Conservation (phyloP, 2,797 vertebrate genomes). For the Pseudomugil gertrudae region DNA sequence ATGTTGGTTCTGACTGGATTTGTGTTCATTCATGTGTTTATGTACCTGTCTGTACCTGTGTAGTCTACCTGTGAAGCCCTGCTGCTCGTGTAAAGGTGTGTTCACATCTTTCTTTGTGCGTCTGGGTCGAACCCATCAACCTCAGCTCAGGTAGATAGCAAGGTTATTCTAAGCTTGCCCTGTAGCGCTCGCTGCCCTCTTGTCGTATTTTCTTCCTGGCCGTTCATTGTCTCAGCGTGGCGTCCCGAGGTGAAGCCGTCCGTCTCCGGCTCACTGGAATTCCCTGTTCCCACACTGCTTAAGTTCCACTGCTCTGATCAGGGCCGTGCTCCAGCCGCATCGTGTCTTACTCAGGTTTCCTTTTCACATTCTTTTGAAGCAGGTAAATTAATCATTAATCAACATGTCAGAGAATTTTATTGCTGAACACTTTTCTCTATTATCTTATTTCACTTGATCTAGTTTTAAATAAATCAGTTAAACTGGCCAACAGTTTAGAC, state of each 20-base stretch:
- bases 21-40: conserved; percentile 8
- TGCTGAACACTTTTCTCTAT: not conserved
- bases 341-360: conserved; percentile 54
- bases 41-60: conserved; percentile 9
- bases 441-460: not conserved
- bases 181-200: conserved; percentile 43
- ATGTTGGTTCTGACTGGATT: not conserved
- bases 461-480: not conserved
- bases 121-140: conserved; percentile 53
- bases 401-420: not conserved
- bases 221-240: conserved; percentile 60
- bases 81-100: not conserved
- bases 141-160: conserved; percentile 53
- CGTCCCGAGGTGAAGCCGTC: conserved; percentile 63
- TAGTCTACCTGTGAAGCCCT: not conserved
- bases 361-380: conserved; percentile 21
- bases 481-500: not conserved
- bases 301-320: conserved; percentile 52
- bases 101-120: conserved; percentile 21
- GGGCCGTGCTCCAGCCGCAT: conserved; percentile 21
- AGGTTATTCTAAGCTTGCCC: conserved; percentile 69
- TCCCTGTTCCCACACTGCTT: conserved; percentile 73
- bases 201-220: conserved; percentile 61
- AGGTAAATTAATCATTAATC: conserved; percentile 31
- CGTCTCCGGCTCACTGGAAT: conserved; percentile 64